Evolutionary conservation across 2,888 invertebrate genomes (phyloP).

Genomic region (Xestoiulus laeticollis): DNA sequence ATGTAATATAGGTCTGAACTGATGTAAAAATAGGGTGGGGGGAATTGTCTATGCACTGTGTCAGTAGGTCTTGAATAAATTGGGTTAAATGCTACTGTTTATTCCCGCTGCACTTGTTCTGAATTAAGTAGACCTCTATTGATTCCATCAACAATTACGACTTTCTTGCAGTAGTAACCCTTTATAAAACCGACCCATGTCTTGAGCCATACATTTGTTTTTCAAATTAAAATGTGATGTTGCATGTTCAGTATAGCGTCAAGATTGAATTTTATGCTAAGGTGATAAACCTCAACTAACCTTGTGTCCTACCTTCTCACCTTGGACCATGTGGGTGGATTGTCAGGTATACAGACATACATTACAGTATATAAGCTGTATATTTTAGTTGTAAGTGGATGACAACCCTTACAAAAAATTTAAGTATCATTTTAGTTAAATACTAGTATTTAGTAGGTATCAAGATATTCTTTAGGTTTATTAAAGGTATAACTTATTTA

Average conservation of each 20-base stretch:
- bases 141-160: background rate
- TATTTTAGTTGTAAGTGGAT: too few relatives aligned
- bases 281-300: background rate
- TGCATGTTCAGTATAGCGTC: too few relatives aligned
- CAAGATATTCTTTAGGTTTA: too few relatives aligned
- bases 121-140: background rate
- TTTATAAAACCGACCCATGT: background rate
- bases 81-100: slow-evolving; percentile 20
- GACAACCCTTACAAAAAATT: too few relatives aligned
- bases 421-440: too few relatives aligned
- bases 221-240: background rate
- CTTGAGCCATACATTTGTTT: background rate
- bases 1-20: background rate
- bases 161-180: background rate
- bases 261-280: background rate
- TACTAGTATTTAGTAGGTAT: too few relatives aligned
- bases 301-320: background rate
- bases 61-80: slow-evolving; percentile 26
- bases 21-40: background rate
- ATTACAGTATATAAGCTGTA: too few relatives aligned
- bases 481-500: too few relatives aligned
- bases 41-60: background rate
- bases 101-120: slow-evolving; percentile 17
- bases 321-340: background rate
- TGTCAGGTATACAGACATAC: too few relatives aligned